phyloP scores from a whole-genome alignment of 1,140 invertebrate species.

The Pantala flavescens region DNA sequence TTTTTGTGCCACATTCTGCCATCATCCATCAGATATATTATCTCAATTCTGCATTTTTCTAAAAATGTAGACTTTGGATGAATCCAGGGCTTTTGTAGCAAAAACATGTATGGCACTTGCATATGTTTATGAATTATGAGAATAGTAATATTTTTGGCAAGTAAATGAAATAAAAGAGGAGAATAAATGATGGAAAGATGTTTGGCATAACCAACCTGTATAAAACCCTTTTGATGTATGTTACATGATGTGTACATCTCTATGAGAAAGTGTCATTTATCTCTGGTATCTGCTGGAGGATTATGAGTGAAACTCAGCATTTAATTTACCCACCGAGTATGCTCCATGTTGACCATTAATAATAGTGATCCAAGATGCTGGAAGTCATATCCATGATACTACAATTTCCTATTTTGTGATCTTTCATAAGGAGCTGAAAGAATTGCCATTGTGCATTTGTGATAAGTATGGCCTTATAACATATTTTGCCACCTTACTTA shows the following conservation, averaged over 20 bases:
- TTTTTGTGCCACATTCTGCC: neutral
- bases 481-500: neutral
- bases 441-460: neutral
- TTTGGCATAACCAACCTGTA: no score
- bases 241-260: no score
- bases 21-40: neutral
- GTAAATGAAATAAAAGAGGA: no score
- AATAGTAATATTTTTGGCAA: no score
- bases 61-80: no score
- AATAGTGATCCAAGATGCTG: neutral
- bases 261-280: no score
- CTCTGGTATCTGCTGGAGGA: no score
- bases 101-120: no score
- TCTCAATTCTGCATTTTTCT: neutral
- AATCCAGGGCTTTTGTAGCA: no score
- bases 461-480: neutral
- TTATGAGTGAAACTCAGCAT: constrained; percentile 6
- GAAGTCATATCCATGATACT: neutral
- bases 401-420: neutral
- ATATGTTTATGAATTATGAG: no score
- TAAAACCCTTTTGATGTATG: no score
- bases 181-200: no score
- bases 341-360: neutral
- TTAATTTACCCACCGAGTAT: neutral
- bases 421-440: neutral